phyloP scores from a whole-genome alignment of 2,888 invertebrate genomes.

The Cristatella mucedo region DNA sequence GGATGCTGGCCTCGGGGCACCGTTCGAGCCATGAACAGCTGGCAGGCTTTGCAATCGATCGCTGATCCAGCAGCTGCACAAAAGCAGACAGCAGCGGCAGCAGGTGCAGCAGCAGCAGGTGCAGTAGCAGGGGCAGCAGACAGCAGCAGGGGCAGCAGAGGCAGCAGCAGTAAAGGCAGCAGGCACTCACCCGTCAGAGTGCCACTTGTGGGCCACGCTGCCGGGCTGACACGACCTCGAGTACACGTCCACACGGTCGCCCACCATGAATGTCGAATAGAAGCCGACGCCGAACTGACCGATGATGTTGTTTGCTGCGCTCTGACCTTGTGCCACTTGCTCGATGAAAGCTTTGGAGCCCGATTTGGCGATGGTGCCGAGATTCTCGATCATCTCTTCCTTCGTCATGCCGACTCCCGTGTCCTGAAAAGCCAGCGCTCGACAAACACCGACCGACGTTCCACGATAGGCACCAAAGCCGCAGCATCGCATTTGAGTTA shows the following conservation, averaged over 20 bases:
- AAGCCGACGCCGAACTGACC: slow-evolving; percentile 95
- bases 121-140: too few relatives aligned
- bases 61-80: slow-evolving; percentile 3
- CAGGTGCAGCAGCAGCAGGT: too few relatives aligned
- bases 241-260: slow-evolving; percentile 78
- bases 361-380: slow-evolving; percentile 87
- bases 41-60: slow-evolving; percentile 9
- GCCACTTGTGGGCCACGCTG: slow-evolving; percentile 61
- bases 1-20: too few relatives aligned
- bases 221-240: slow-evolving; percentile 53
- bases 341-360: slow-evolving; percentile 85
- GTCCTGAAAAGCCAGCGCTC: slow-evolving; percentile 58
- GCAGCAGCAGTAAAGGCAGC: too few relatives aligned
- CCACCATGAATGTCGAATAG: slow-evolving; percentile 94
- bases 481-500: too few relatives aligned
- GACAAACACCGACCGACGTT: too few relatives aligned
- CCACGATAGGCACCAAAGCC: too few relatives aligned
- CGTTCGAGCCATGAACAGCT: too few relatives aligned
- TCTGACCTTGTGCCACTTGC: slow-evolving; percentile 49
- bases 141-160: too few relatives aligned
- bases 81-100: background rate
- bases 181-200: slow-evolving; percentile 62
- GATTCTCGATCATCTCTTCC: slow-evolving; percentile 71
- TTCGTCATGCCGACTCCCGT: slow-evolving; percentile 82
- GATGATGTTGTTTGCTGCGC: slow-evolving; percentile 26